Evolutionary conservation across 1,140 invertebrate genomes (phyloP), one percentile per base, ranked within the genome.

Genomic region (Brachystomella parvula): DNA sequence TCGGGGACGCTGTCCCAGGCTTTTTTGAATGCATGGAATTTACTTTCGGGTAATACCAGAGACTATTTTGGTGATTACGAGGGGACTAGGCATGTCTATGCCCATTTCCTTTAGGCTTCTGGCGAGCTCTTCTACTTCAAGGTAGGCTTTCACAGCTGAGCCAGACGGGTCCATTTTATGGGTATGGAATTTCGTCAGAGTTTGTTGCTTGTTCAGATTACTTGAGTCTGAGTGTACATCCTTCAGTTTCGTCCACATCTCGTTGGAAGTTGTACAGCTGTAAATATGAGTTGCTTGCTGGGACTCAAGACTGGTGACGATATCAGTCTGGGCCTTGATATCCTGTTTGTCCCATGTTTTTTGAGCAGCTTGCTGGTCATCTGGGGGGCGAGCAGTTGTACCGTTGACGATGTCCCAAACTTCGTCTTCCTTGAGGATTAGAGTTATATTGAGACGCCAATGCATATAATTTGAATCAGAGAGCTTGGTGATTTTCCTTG

Each of bases 1-100:
- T 65, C 53, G 15, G 53, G 3, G 3, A 65, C 53, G 57, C 56
- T 61, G 53, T 61, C 56, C 64, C 64, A 65, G 17, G 64, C 53
- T 28, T 35, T 65, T 29, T 44, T 59, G 32, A 65, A 65, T 21
- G 57, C 15, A 17, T 3, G n/a, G 32, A 26, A 64, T 19, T 64
- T 58, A 3, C n/a, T n/a, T 12, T 65, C 57, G 9, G 64, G 64
- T n/a, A 65, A 49, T 15, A n/a, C n/a, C 2, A 12, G 28, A 33
- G 3, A 65, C 64, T 17, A 65, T 61, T 29, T 65, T 65, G 19
- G 53, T 65, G 3, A 61, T 26, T 6, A 35, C 31, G n/a, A 32
- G 21, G 15, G 12, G n/a, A 15, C 57, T 49, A 21, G 15, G 17
- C 21, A 31, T 3, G 15, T 3, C 21, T 3, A 39, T 33, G 3